Base-by-base conservation (phyloP, 2,113 vertebrate genomes). In the Monarcha castaneiventris region DNA sequence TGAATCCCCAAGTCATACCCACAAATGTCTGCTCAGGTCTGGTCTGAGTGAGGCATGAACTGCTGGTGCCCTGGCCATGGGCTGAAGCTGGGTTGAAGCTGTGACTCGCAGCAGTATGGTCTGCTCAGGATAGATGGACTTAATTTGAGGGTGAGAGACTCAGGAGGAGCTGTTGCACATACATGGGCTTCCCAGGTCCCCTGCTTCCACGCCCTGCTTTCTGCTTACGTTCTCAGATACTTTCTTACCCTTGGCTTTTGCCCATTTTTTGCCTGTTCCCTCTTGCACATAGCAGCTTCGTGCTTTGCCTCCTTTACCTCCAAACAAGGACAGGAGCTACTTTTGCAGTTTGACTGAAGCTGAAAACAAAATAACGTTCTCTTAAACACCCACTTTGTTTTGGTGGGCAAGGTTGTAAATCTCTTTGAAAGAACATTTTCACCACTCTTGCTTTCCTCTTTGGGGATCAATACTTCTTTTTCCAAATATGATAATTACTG, bases 41-140 rank as follows among this genome's bases (percentile, higher is more conserved):
- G 17, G 4, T 64, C 32, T 35, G 39, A 76, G 41, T 2, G 59
- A 51, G 11, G 13, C 6, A 8, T 71, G 83, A 85, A 25, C 52
- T 1, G 5, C 49, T 84, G 63, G 23, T 10, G 3, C 41, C 4
- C 13, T 25, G n/a, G 22, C 0, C 0, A 16, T 54, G 51, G 44
- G 49, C 27, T 0, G 0, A 46, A 66, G 61, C 2, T 3, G 0
- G 16, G 9, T 73, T 14, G n/a, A 5, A 87, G n/a, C 54, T 27
- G 37, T 58, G 74, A 56, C 52, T 85, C 9, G 6, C 10, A 76
- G 56, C 13, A 18, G 13, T 11, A 15, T 0, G 0, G 29, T 37
- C 48, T 86, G 69, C 68, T 43, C 20, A 15, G 49, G 23, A 44
- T 39, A 30, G 13, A 23, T n/a, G 37, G 33, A 16, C 26, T 56